A percentile compares a stretch with the other conserved stretches of the same genome.
Evolutionary conservation across 2,113 vertebrate genomes (phyloP).

Genomic region (Poecilia latipinna): DNA sequence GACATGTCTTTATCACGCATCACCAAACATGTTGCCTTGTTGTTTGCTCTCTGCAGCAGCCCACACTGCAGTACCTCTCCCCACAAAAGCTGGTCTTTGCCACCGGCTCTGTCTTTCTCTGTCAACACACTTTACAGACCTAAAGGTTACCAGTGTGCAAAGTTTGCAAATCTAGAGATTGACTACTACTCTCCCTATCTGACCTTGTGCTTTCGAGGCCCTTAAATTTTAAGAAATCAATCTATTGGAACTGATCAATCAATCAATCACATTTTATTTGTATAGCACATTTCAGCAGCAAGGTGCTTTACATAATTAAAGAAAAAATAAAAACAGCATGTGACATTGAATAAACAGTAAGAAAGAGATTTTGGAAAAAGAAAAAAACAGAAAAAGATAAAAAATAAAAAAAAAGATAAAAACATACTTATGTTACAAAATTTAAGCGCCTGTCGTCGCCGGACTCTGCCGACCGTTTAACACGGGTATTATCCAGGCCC

Average conservation of each 20-base stretch:
- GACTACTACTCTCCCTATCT: slow-evolving; percentile 7
- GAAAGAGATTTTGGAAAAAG: too few relatives aligned
- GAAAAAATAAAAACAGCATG: too few relatives aligned
- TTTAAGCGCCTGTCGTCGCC: too few relatives aligned
- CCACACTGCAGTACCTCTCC: slow-evolving; percentile 54
- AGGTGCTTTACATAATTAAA: too few relatives aligned
- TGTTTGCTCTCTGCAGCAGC: slow-evolving; percentile 49
- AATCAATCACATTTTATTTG: too few relatives aligned
- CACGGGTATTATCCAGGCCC: too few relatives aligned
- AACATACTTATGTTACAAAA: too few relatives aligned
- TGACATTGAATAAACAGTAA: too few relatives aligned
- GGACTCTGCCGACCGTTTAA: too few relatives aligned
- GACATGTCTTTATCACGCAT: slow-evolving; percentile 70
- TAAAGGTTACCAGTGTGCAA: slow-evolving; percentile 64
- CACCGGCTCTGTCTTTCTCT: slow-evolving; percentile 66
- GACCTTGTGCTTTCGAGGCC: neutral
- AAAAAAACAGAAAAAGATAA: too few relatives aligned
- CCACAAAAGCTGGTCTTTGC: slow-evolving; percentile 68
- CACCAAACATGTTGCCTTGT: slow-evolving; percentile 53
- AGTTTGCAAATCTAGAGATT: slow-evolving; percentile 40
- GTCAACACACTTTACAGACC: slow-evolving; percentile 64
- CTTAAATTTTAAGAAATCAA: slow-evolving; percentile 1
- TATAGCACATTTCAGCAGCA: too few relatives aligned
- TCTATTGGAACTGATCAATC: neutral
- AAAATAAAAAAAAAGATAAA: too few relatives aligned